Conservation (phyloP, 2,797 vertebrate species). For the Catharus ustulatus region DNA sequence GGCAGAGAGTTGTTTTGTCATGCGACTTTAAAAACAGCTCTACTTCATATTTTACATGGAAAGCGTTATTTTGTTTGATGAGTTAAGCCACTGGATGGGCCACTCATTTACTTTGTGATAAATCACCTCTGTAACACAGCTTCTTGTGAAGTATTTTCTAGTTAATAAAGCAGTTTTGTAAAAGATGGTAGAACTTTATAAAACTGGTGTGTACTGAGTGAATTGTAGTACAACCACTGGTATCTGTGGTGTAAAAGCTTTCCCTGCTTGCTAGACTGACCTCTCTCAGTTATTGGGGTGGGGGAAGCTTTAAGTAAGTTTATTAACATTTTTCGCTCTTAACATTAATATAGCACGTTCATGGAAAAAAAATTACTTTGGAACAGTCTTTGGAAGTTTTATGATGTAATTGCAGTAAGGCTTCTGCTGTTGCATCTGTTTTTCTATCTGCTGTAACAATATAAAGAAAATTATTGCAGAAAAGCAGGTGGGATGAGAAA, state of each 20-base stretch:
- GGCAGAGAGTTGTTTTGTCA: not conserved
- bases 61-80: not conserved
- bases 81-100: not conserved
- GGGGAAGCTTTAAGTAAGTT: not conserved
- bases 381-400: not conserved
- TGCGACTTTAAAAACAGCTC: not conserved
- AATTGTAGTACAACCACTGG: not conserved
- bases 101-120: not conserved
- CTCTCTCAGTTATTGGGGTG: not conserved
- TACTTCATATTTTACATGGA: not conserved
- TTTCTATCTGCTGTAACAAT: not conserved
- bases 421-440: not conserved
- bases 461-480: not conserved
- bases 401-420: not conserved
- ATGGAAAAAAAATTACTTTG: not conserved
- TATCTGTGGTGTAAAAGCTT: not conserved
- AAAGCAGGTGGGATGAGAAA: conserved; percentile 20
- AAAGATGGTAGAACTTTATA: not conserved
- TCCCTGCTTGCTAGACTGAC: not conserved
- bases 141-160: not conserved
- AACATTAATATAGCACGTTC: not conserved
- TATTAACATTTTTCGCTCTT: not conserved
- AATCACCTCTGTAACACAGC: not conserved
- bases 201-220: not conserved
- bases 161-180: not conserved